A percentile compares a stretch with the other conserved stretches of the same genome.
Evolutionary conservation across 2,888 invertebrate species (phyloP).

Genomic region (Masnerella sp.): DNA sequence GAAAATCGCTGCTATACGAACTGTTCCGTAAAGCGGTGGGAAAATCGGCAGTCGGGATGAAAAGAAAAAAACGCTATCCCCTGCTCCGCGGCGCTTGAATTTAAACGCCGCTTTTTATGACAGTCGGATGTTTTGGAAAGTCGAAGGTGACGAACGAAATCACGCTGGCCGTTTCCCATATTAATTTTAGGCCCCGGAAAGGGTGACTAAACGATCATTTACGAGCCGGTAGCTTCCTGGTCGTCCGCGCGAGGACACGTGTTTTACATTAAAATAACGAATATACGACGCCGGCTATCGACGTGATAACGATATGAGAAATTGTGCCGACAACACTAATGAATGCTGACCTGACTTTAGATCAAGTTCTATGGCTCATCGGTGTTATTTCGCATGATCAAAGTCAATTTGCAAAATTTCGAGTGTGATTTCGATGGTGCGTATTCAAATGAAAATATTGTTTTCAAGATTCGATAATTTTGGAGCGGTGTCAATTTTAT

Average conservation of each 20-base stretch:
- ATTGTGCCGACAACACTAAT: not conserved
- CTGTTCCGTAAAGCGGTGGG: conserved; percentile 35
- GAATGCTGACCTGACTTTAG: not conserved
- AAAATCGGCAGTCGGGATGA: conserved; percentile 28
- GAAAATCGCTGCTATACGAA: conserved; percentile 33
- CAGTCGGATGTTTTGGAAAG: conserved; percentile 62
- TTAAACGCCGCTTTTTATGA: conserved; percentile 50
- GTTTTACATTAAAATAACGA: conserved; percentile 51
- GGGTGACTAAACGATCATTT: conserved; percentile 51
- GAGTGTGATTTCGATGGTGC: too few species aligned
- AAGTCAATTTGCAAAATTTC: too few species aligned
- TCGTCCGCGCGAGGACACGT: conserved; percentile 42
- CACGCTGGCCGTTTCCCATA: conserved; percentile 59
- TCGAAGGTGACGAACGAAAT: conserved; percentile 55
- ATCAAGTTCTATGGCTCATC: too few species aligned
- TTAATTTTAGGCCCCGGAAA: conserved; percentile 60
- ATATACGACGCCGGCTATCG: conserved; percentile 15
- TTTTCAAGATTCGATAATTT: too few species aligned
- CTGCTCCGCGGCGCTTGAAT: conserved; percentile 15
- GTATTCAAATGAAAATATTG: too few species aligned
- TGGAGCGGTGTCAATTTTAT: too few species aligned
- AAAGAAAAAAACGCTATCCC: not conserved
- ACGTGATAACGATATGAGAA: conserved; percentile 13
- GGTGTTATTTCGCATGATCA: too few species aligned
- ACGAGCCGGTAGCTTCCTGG: conserved; percentile 50